phyloP scores from a whole-genome alignment of 2,888 invertebrate species.

The Hirtodrosophila trivittata region DNA sequence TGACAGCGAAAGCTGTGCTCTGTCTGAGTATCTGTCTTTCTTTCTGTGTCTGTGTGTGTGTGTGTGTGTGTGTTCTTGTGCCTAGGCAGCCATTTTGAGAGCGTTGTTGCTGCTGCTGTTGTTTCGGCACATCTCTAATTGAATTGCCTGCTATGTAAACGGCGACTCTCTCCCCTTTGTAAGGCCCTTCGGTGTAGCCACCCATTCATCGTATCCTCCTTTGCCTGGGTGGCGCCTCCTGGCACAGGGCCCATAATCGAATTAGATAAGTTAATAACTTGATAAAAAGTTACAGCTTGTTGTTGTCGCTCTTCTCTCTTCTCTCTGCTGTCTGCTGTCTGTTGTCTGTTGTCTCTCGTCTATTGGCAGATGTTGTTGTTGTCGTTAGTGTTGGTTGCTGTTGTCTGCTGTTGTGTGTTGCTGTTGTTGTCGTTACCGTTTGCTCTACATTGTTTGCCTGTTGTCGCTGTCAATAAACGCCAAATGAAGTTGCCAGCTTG shows the following conservation, averaged over 20 bases:
- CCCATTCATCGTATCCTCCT: too few relatives aligned
- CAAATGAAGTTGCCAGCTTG: conserved; percentile 72
- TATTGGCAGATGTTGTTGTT: conserved; percentile 35
- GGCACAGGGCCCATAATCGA: conserved; percentile 69
- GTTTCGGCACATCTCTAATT: conserved; percentile 68
- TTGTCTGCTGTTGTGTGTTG: conserved; percentile 41
- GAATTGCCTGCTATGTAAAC: conserved; percentile 72
- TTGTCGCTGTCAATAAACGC: conserved; percentile 73
- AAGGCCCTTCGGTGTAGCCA: too few relatives aligned
- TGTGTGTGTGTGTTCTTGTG: conserved; percentile 1
- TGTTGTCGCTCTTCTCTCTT: conserved; percentile 39
- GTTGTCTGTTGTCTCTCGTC: conserved; percentile 20
- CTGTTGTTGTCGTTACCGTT: conserved; percentile 46
- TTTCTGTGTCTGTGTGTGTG: conserved; percentile 21
- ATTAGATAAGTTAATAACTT: conserved; percentile 80
- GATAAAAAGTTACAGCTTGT: conserved; percentile 74
- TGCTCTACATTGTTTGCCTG: conserved; percentile 64
- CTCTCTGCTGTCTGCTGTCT: conserved; percentile 6
- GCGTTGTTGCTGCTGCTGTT: conserved; percentile 44
- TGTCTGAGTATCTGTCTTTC: conserved; percentile 24
- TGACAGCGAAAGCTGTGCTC: conserved; percentile 23
- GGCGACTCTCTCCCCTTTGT: too few relatives aligned
- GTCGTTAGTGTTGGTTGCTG: conserved; percentile 49
- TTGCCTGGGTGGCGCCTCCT: conserved; percentile 21
- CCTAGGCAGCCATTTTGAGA: conserved; percentile 50